Conservation (phyloP, 2,888 invertebrate genomes). For the Dryobota labecula region DNA sequence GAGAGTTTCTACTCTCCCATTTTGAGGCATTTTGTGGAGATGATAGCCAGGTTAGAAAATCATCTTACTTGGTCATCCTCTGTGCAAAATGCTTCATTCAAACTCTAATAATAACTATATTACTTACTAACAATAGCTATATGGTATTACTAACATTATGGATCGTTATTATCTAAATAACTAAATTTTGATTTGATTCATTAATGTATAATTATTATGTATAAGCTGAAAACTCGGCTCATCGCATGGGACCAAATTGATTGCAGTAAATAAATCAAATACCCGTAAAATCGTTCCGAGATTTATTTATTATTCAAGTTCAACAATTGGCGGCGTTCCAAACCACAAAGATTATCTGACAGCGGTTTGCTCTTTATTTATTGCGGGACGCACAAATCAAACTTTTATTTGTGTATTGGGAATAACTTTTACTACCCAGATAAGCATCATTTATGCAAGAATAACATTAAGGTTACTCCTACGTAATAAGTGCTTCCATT, state of each 20-base stretch:
- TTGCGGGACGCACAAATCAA: conserved; percentile 37
- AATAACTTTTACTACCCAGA: conserved; percentile 12
- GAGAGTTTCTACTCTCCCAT: too few relatives aligned
- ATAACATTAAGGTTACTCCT: neutral
- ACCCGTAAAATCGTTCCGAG: conserved; percentile 7
- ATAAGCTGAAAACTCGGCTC: neutral
- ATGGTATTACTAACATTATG: too few relatives aligned
- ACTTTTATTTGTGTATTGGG: conserved; percentile 18
- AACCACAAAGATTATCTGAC: conserved; percentile 39
- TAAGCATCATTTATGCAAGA: neutral
- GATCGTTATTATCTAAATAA: too few relatives aligned
- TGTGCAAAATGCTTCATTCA: too few relatives aligned
- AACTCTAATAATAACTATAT: too few relatives aligned
- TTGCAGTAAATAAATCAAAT: conserved; percentile 1
- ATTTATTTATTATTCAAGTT: conserved; percentile 42
- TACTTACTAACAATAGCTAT: too few relatives aligned
- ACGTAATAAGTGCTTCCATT: neutral
- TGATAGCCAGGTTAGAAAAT: too few relatives aligned
- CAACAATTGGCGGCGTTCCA: conserved; percentile 33
- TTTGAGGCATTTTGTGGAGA: too few relatives aligned
- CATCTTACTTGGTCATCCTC: too few relatives aligned
- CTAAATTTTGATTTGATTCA: too few relatives aligned
- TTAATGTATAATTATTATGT: too few relatives aligned
- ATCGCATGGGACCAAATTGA: neutral
- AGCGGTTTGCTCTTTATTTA: conserved; percentile 27